Percentiles rank a stretch among this genome's conserved stretches.
These are phyloP conservation scores for Vipera ursinii DNA, from an alignment of 2,797 vertebrate species.

Conservation along the genomic window DNA sequence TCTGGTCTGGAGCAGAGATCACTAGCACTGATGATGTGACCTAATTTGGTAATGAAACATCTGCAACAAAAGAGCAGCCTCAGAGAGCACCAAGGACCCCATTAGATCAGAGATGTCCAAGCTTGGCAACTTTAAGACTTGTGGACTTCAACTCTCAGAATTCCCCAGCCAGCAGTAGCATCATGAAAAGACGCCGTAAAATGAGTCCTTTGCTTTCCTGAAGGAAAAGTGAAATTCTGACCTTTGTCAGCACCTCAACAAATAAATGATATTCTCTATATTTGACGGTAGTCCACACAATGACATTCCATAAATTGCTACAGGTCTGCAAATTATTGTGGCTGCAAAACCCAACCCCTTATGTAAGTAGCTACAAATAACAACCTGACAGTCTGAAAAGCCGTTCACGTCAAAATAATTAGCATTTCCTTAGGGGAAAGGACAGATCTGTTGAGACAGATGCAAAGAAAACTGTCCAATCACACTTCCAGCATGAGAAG, in stretches of 20 bases:
- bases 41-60: too few relatives aligned
- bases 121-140: background rate
- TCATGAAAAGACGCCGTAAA: background rate
- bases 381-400: background rate
- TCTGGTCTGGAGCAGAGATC: too few relatives aligned
- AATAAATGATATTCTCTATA: background rate
- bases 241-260: background rate
- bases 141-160: background rate
- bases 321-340: background rate
- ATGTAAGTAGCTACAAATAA: background rate
- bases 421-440: background rate
- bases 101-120: too few relatives aligned
- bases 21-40: too few relatives aligned
- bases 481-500: background rate
- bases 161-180: background rate
- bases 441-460: background rate
- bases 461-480: background rate
- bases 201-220: background rate
- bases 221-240: background rate
- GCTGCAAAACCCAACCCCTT: background rate
- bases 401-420: background rate
- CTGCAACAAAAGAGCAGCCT: too few relatives aligned
- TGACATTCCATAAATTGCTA: background rate
- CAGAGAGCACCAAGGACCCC: too few relatives aligned
- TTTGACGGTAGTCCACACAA: background rate